Base-by-base conservation (phyloP, 2,888 invertebrate species). In the Gastrophysa polygoni region DNA sequence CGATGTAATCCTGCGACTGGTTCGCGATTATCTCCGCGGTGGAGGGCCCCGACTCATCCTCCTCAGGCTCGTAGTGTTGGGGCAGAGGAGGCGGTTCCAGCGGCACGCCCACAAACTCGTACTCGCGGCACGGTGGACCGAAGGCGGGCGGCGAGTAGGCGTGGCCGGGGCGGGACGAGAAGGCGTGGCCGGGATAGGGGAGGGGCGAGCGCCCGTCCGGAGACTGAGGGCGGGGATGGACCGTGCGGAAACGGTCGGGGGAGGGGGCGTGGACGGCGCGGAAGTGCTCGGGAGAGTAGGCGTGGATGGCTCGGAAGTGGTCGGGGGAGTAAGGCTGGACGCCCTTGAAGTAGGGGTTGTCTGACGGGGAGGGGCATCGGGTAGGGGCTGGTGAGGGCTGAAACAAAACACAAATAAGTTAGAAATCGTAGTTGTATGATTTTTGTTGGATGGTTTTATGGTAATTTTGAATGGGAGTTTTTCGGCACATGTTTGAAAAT, bases 1-100 rank as follows among this genome's bases (percentile, higher is more conserved):
- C 96, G 69, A 96, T 89, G 81, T 95, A 96, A 82, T 96, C 95
- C 83, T 96, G 95, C 63, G 93, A 93, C 83, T 96, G 96, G 80
- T 91, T 92, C 66, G 95, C 95, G 74, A 95, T 95, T 74, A 95
- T 95, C 82, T 95, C 94, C 49, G 95, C 95, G 16, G 95, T 95
- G 63, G 93, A 91, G 8, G 92, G 92, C 47, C 93, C 92, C 71
- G 89, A 85, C 69, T 91, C 89, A 60, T 91, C 91, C 52, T 88
- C 88, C 17, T 78, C 79, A n/a, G 78, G 77, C 56, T 79, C 78
- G 67, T 82, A 78, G 61, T 78, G 77, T 85, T 89, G 77, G 2
- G 78, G 73, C 2, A 79, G 75, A 3, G 81, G 81, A 6, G 79
- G 77, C 68, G 91, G 92, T 78, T 93, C 92, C 75, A 92, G 75